Base-by-base conservation (phyloP, 2,888 invertebrate genomes). In the Aelia acuminata region DNA sequence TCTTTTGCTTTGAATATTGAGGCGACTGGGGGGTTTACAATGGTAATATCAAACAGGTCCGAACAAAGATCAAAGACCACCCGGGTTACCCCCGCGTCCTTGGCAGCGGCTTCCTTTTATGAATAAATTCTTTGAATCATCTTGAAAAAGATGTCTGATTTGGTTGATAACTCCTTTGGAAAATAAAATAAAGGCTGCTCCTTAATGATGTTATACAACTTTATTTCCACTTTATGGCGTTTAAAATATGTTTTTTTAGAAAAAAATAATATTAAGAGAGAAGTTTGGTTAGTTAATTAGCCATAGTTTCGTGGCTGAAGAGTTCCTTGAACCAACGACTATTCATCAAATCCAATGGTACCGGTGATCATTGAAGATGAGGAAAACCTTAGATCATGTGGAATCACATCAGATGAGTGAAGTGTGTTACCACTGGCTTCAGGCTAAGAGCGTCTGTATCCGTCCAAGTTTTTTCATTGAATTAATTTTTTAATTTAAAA, bases 1-100 rank as follows among this genome's bases (percentile, higher is more conserved):
- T 35, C 63, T 70, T 57, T 70, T 70, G 31, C 63, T 35, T 70
- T 70, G 31, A 70, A 70, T 70, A 70, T 70, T 70, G 63, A 35
- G 35, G 63, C 31, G 31, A 35, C 35, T 18, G 7, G 63, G 63
- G 35, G 20, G 31, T 35, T 70, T 70, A 70, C 63, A 70, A 70
- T 70, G 63, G 63, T 35, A 70, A 70, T 70, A 70, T 35, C 63
- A 70, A 70, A 70, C 57, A 57, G 57, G 57, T 57, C 57, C n/a
- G 26, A 13, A 57, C 63, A 31, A 70, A 70, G 63, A 70, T 70
- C 63, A 70, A 70, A 57, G 35, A 35, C 31, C 63, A 18, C 20
- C 26, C 4, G 63, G 63, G 13, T 63, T 31, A 63, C 63, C 63
- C n/a, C 63, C 8, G 7, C 31, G 5, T 7, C 63, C 18, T 8